Evolutionary conservation across 2,113 vertebrate species (phyloP).

Genomic region (Xyrauchen texanus): DNA sequence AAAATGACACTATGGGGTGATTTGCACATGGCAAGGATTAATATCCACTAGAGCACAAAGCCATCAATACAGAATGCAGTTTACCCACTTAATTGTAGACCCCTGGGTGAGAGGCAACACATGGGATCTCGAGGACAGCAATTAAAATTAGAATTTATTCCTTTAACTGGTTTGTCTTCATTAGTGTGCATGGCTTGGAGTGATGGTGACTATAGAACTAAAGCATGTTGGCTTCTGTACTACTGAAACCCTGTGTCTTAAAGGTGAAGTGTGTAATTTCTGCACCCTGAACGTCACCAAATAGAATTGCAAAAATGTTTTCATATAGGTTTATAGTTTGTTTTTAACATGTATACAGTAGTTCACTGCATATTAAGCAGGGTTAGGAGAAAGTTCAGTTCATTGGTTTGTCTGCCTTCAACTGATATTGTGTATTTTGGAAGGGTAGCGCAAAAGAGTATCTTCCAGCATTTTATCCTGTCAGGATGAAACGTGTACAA

Average conservation of each 20-base stretch:
- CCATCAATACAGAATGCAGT: constrained; percentile 53
- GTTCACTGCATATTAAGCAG: too few species aligned
- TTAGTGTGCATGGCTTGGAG: constrained; percentile 56
- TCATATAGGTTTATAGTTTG: too few species aligned
- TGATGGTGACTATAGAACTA: constrained; percentile 13
- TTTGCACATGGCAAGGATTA: constrained; percentile 62
- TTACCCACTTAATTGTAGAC: constrained; percentile 41
- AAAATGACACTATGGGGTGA: constrained; percentile 64
- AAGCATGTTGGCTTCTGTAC: background rate
- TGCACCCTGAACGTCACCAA: too few species aligned
- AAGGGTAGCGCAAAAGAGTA: too few species aligned
- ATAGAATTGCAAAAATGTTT: too few species aligned
- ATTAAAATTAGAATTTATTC: constrained; percentile 54
- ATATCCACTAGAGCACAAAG: constrained; percentile 60
- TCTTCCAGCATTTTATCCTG: constrained; percentile 40
- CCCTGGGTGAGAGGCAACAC: constrained; percentile 58
- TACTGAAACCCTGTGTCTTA: background rate
- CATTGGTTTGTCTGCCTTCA: too few species aligned
- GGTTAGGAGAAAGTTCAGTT: too few species aligned
- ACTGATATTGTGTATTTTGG: too few species aligned
- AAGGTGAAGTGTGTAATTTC: too few species aligned
- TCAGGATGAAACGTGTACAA: constrained; percentile 34
- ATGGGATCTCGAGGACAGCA: constrained; percentile 61
- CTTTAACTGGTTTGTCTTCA: constrained; percentile 56
- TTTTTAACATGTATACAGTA: too few species aligned